Percentiles rank a stretch among this genome's conserved stretches.
phyloP scores from a whole-genome alignment of 2,888 invertebrate genomes.

The Incurvaria masculella region DNA sequence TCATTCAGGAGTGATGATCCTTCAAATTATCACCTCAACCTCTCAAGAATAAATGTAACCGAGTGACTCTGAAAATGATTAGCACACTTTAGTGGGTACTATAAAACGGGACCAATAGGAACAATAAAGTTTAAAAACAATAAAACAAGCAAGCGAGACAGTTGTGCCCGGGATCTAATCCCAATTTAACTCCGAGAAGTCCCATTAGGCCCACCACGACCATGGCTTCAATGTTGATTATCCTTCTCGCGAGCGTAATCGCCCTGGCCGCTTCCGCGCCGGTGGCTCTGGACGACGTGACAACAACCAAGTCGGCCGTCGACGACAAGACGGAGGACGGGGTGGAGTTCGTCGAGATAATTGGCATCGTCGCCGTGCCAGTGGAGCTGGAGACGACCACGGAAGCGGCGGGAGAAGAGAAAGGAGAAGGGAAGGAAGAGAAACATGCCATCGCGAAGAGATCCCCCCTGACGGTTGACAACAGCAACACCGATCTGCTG shows the following conservation, averaged over 20 bases:
- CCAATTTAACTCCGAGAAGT: constrained; percentile 28
- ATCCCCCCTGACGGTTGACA: constrained; percentile 34
- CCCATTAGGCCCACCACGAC: constrained; percentile 26
- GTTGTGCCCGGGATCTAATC: constrained; percentile 24
- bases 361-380: constrained; percentile 18
- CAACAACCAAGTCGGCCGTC: constrained; percentile 19
- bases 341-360: constrained; percentile 29
- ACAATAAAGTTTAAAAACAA: no score
- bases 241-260: constrained; percentile 32
- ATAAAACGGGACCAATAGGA: background rate
- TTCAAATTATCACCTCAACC: background rate
- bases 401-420: constrained; percentile 18
- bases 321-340: constrained; percentile 28
- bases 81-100: background rate
- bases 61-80: background rate
- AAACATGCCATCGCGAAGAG: constrained; percentile 34
- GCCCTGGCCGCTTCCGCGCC: constrained; percentile 28
- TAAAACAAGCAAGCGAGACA: no score
- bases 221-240: constrained; percentile 32
- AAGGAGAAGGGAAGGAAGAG: constrained; percentile 15
- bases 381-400: no score
- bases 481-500: constrained; percentile 35
- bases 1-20: background rate
- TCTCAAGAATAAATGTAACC: background rate
- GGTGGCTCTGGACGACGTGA: constrained; percentile 23